Percentiles rank a stretch among this genome's conserved stretches.
These are phyloP conservation scores for Acrocyrtus sp. DNA, from an alignment of 2,888 invertebrate species.

Conservation along the genomic window DNA sequence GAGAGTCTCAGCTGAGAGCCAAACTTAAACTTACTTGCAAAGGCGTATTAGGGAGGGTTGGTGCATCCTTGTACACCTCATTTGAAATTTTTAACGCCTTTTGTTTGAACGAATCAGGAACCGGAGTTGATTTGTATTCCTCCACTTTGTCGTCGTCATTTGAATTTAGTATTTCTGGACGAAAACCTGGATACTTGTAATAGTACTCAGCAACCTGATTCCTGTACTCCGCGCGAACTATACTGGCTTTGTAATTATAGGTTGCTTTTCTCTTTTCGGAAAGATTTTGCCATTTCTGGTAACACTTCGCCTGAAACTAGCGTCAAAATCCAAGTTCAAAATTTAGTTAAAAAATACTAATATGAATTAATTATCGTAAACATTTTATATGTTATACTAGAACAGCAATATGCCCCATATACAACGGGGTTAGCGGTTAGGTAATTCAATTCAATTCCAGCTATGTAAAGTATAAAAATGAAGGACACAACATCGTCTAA, in stretches of 20 bases:
- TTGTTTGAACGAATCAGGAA: neutral
- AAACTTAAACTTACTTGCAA: conserved; percentile 34
- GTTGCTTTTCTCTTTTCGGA: conserved; percentile 1
- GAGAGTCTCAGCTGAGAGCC: too few species aligned
- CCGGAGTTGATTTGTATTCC: neutral
- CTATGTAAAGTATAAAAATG: too few species aligned
- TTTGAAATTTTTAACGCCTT: conserved; percentile 15
- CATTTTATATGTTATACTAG: too few species aligned
- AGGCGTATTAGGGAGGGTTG: conserved; percentile 48
- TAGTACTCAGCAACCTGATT: conserved; percentile 39
- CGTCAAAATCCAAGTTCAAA: too few species aligned
- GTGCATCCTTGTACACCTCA: conserved; percentile 52
- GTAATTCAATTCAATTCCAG: too few species aligned
- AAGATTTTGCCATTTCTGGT: conserved; percentile 22
- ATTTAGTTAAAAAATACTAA: neutral
- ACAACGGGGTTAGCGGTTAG: too few species aligned
- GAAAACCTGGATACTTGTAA: conserved; percentile 32
- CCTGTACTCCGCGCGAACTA: conserved; percentile 26
- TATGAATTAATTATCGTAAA: too few species aligned
- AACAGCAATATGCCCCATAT: too few species aligned
- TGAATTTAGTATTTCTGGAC: neutral
- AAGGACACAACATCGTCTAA: too few species aligned
- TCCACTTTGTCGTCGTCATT: conserved; percentile 19
- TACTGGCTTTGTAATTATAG: conserved; percentile 29
- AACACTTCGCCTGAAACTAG: conserved; percentile 48